Base-by-base conservation (phyloP, 2,888 invertebrate species). In the Sceliomorpha sp. region DNA sequence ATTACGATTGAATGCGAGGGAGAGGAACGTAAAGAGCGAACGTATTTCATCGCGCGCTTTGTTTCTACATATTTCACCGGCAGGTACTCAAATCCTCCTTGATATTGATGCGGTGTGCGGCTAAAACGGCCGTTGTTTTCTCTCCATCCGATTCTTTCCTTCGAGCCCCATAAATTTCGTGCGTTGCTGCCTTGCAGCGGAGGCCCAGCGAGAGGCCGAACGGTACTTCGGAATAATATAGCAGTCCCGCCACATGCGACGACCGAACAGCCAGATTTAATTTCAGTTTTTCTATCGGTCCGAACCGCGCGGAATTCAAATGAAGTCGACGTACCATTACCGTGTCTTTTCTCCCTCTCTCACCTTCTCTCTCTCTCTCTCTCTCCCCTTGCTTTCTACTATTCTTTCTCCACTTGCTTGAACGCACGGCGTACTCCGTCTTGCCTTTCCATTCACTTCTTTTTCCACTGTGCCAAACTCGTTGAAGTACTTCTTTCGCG, bases 241-340 rank as follows among this genome's bases (percentile, higher is more conserved):
- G 71, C 59, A 64, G 70, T 48, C 37, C 55, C 36, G 44, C 36
- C 62, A 63, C 58, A 62, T 59, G 48, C 63, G 59, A 67, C 53
- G 59, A 67, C 53, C 51, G 67, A 73, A 66, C 67, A 53, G 58
- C 56, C 71, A 74, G 77, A 79, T 80, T 81, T 78, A 75, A 80
- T 80, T 81, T 76, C 53, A 70, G 47, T 66, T 64, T 68, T 75
- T 76, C 59, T 63, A 60, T 60, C 20, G 55, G 36, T 24, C 44
- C 45, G 68, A 60, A 56, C 44, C 40, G 51, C 53, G 71, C 44
- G 60, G 68, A 72, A 68, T 72, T 68, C 64, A 70, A 64, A 67
- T 67, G 67, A 67, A 55, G 29, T 37, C 50, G 48, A 63, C 67
- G 42, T 60, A 68, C 72, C 58, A 70, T 70, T 66, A 58, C 20